Base-by-base conservation (phyloP, 2,888 invertebrate genomes). In the Eupithecia insigniata region DNA sequence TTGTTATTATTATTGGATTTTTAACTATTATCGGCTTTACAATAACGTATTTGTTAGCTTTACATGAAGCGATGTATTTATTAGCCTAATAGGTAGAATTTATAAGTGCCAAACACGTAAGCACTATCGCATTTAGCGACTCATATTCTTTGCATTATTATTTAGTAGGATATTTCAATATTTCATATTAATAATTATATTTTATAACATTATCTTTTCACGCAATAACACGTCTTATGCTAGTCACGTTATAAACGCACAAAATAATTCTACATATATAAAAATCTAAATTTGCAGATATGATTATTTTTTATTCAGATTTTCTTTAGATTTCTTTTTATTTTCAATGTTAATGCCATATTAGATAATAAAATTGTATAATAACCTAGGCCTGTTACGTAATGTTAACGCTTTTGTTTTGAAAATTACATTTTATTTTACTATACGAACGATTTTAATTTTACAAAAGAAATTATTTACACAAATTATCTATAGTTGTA, bases 161-260 rank as follows among this genome's bases (percentile, higher is more conserved):
- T 82, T 87, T 90, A 91, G 82, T 86, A 86, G 81, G 81, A 80
- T 84, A 83, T 83, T 36, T 64, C 34, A 30, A 61, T 51, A 51
- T 51, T 51, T 51, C 46, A 51, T 51, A 51, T 51, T 51, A 34
- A 30, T 82, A 66, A 82, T 82, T 82, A 74, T 80, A 80, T 81
- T 66, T 67, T 81, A 83, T 83, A 78, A 81, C 82, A 84, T 80
- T 81, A 82, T 83, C 81, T 88, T 88, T 90, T 92, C 91, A 88
- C 87, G 93, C 93, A 94, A 94, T 94, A 93, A 92, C 91, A 92
- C 90, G 85, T 91, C 92, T 92, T 89, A 93, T 93, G 92, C 93
- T 94, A 94, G 93, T 94, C 93, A 94, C 84, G 87, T 89, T 91
- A 87, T 88, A 87, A 91, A 90, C 92, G 93, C 93, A 92, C 93